Conservation (phyloP, 2,797 vertebrate species). For the Antennarius maculatus region DNA sequence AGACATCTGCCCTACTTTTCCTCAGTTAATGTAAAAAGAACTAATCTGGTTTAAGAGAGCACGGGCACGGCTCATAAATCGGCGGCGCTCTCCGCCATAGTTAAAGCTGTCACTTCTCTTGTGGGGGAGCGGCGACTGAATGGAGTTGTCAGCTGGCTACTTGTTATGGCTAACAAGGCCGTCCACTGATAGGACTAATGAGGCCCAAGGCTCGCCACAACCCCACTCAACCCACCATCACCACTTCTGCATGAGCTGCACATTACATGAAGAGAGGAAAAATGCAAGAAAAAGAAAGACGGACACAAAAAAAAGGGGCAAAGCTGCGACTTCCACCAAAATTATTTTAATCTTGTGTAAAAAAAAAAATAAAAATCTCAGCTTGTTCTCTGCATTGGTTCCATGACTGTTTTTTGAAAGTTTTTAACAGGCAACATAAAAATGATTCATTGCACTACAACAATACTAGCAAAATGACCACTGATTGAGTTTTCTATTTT, state of each 20-base stretch:
- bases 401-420: too few species aligned
- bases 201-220: slow-evolving; percentile 53
- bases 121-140: slow-evolving; percentile 67
- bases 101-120: slow-evolving; percentile 83
- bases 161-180: slow-evolving; percentile 76
- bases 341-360: not conserved
- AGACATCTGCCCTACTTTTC: slow-evolving; percentile 93
- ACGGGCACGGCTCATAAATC: slow-evolving; percentile 81
- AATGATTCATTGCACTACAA: not conserved
- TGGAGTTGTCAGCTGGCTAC: slow-evolving; percentile 79
- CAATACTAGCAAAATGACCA: not conserved
- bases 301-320: too few species aligned
- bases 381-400: not conserved
- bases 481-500: too few species aligned
- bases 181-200: slow-evolving; percentile 80
- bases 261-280: not conserved
- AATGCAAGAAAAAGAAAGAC: not conserved
- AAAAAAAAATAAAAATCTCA: not conserved
- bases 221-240: slow-evolving; percentile 8
- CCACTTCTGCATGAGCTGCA: not conserved
- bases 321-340: not conserved
- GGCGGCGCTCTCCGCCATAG: slow-evolving; percentile 59
- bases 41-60: slow-evolving; percentile 90
- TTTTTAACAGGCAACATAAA: not conserved
- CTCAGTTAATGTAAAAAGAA: slow-evolving; percentile 81